These are phyloP conservation scores for Typhlichthys subterraneus DNA, from an alignment of 2,797 vertebrate species.

Conservation along the genomic window DNA sequence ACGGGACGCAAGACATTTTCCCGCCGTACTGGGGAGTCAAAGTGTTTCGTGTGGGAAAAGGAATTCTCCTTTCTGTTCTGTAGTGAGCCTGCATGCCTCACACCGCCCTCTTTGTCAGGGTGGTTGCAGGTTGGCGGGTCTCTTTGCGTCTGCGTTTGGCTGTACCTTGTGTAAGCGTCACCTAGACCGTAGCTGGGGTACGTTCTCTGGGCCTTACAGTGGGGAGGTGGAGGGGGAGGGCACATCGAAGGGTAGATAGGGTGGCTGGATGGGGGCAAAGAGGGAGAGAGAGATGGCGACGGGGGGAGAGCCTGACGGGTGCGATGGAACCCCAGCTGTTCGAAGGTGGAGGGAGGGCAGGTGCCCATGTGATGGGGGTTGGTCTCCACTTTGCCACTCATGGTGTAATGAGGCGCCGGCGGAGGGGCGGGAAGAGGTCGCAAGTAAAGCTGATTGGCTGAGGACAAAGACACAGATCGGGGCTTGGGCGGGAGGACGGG, in stretches of 20 bases:
- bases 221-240: slow-evolving; percentile 79
- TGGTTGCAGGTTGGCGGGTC: slow-evolving; percentile 78
- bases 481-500: slow-evolving; percentile 81
- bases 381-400: slow-evolving; percentile 75
- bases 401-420: slow-evolving; percentile 69
- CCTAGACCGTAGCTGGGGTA: slow-evolving; percentile 61
- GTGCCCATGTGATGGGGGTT: slow-evolving; percentile 82
- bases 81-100: slow-evolving; percentile 53
- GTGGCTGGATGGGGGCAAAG: slow-evolving; percentile 76
- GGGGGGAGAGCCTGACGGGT: slow-evolving; percentile 78
- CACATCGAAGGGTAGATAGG: slow-evolving; percentile 76
- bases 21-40: slow-evolving; percentile 70
- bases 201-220: slow-evolving; percentile 79
- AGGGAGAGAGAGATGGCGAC: slow-evolving; percentile 79
- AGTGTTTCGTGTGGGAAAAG: slow-evolving; percentile 63
- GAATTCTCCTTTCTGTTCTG: slow-evolving; percentile 67
- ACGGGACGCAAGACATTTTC: slow-evolving; percentile 74
- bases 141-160: slow-evolving; percentile 65
- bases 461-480: slow-evolving; percentile 79
- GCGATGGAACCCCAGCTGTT: slow-evolving; percentile 82
- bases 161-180: slow-evolving; percentile 70
- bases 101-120: slow-evolving; percentile 54
- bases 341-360: slow-evolving; percentile 78
- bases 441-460: slow-evolving; percentile 72
- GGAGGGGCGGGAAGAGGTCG: slow-evolving; percentile 81